Conservation (phyloP, 2,888 invertebrate genomes). For the Xestia rhomboidea region DNA sequence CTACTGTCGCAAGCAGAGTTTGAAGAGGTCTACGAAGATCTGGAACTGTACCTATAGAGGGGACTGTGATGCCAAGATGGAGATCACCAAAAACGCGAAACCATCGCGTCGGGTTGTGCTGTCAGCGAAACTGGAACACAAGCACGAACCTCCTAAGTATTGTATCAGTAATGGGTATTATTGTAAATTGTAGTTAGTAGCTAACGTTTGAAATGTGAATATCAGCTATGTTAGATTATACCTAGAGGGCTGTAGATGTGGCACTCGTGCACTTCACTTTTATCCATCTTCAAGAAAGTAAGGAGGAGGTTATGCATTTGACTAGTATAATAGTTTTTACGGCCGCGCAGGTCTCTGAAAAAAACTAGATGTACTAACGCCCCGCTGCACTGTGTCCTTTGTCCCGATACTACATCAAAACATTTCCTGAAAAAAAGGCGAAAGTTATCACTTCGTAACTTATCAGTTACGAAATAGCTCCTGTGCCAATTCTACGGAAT, state of each 20-base stretch:
- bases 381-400: neutral
- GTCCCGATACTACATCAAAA: neutral
- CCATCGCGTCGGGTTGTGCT: constrained; percentile 45
- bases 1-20: constrained; percentile 31
- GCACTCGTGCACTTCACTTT: neutral
- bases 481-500: neutral
- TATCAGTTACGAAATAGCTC: neutral
- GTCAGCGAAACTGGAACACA: constrained; percentile 58
- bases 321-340: neutral
- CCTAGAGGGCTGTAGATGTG: too few relatives aligned
- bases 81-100: constrained; percentile 47
- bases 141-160: constrained; percentile 53
- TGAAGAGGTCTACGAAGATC: constrained; percentile 45
- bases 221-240: too few relatives aligned
- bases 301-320: neutral
- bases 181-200: constrained; percentile 31
- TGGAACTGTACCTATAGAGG: constrained; percentile 64
- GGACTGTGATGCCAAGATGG: constrained; percentile 35
- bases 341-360: neutral
- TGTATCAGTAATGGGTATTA: constrained; percentile 58
- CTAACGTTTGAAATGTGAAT: neutral
- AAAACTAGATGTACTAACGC: neutral
- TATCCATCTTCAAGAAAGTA: neutral
- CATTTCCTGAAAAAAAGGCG: neutral
- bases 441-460: too few relatives aligned